Conservation (phyloP, 2,113 vertebrate species). For the Siniperca chuatsi region DNA sequence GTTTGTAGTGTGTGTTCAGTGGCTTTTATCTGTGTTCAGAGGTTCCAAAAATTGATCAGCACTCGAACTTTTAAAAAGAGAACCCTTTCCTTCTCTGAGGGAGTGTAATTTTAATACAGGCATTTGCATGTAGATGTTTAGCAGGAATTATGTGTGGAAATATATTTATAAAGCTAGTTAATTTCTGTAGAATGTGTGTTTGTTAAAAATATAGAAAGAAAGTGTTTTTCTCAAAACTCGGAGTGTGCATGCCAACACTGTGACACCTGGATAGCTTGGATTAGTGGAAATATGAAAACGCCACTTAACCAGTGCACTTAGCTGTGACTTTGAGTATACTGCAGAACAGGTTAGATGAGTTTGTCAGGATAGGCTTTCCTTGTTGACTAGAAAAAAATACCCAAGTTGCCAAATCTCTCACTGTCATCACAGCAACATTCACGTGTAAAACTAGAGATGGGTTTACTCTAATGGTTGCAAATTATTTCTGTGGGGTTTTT, state of each 20-base stretch:
- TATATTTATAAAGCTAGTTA: neutral
- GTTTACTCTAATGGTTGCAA: neutral
- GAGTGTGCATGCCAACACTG: neutral
- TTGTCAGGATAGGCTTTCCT: slow-evolving; percentile 25
- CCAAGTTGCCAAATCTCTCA: slow-evolving; percentile 16
- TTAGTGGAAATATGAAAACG: neutral
- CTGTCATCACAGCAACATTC: neutral
- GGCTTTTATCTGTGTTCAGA: slow-evolving; percentile 45
- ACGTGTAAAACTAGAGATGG: neutral
- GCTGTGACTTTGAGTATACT: neutral
- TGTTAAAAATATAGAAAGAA: neutral
- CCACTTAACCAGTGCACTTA: slow-evolving; percentile 15
- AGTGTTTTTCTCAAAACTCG: too few relatives aligned
- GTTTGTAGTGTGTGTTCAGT: slow-evolving; percentile 52
- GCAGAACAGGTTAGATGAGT: slow-evolving; percentile 70
- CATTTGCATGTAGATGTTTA: neutral
- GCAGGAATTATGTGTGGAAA: neutral
- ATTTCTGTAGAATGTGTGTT: neutral
- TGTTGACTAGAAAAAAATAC: neutral
- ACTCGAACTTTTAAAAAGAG: neutral
- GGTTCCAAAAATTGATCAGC: slow-evolving; percentile 27
- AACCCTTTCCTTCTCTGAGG: neutral
- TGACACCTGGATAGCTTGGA: neutral
- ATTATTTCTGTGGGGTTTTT: neutral
- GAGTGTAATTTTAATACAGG: neutral